Evolutionary conservation across 2,888 invertebrate genomes (phyloP), one percentile per base, ranked within the genome.

Genomic region (Eubasilissa splendida): DNA sequence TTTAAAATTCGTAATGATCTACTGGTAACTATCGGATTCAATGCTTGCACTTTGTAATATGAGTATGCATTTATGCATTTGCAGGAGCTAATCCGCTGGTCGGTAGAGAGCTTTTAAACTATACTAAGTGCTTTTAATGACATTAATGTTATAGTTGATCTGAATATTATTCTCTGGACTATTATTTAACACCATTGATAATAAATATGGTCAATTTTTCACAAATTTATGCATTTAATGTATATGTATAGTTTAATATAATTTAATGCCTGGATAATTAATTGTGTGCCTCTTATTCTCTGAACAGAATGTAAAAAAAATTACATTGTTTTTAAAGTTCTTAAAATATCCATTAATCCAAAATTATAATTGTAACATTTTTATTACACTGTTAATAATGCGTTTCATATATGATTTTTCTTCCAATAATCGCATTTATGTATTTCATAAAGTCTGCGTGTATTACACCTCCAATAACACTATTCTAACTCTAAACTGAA

Each of bases 71-170:
- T 68, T 58, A 58, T 8, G 14, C 12, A 56, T 71, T 68, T 63
- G 42, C 63, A 42, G 7, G 52, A 68, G 71, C 71, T 56, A 53
- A 71, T 71, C 42, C 56, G 71, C 71, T 71, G 71, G 71, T 71
- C 71, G 56, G 71, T 56, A 12, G 56, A 56, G 54, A 71, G 71
- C 71, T 71, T 71, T 71, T 14, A 68, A 50, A 50, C 68, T 68
- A 50, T 12, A 71, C 54, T 71, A 71, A 53, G 71, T 56, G 71
- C 71, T 71, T 71, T 71, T 22, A 22, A 56, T 58, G 12, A 58
- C 58, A 3, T 58, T 58, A 14, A 58, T 12, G 58, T 58, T 58
- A 3, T n/a, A n/a, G 14, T 58, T n/a, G 58, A 14, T 14, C 12
- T 58, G 9, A n/a, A 58, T n/a, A 14, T n/a, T 53, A 71, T 10